Base-by-base conservation (phyloP, 2,113 vertebrate genomes). In the Lophochroa leadbeateri region DNA sequence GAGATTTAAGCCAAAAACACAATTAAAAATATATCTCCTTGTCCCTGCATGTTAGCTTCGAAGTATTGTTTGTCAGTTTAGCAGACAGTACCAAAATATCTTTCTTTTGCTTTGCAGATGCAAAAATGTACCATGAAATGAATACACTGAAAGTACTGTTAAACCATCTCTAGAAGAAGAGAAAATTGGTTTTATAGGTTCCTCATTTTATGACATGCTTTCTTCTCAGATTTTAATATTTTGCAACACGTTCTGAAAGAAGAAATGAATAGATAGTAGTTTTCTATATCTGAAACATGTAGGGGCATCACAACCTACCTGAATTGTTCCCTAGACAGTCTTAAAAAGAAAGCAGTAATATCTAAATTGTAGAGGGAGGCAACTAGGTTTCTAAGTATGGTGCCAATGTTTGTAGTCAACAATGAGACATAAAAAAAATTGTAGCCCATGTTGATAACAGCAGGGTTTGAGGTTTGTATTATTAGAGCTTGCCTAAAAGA, bases 361-460 rank as follows among this genome's bases (percentile, higher is more conserved):
- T 92, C 93, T 80, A 94, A 90, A 95, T 97, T 96, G 92, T 94
- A 82, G 67, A 96, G 58, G 83, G 84, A 96, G 43, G 69, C 95
- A 92, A 71, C 67, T 97, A 92, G 82, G 94, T 96, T 95, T 96
- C 93, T 96, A 94, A 97, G 82, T 95, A 81, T 96, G 83, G 71
- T 96, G 93, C 91, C 96, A 96, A 87, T 96, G 93, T 97, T 97
- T 96, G 93, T 96, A 94, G 95, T 96, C 96, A 97, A 93, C 95
- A 96, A 81, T 95, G 87, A 97, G 79, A 89, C 94, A 96, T 95
- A 92, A 97, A 97, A 96, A 96, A 95, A 93, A 94, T 94, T 96
- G 94, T 95, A 96, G 70, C 91, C 86, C 82, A 9, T 96, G 84
- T 93, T 97, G 77, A 86, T 88, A 96, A 82, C 92, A 95, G 85